A percentile compares a stretch with the other conserved stretches of the same genome.
phyloP scores from a whole-genome alignment of 2,888 invertebrate species.

The Stenodema calcarata region DNA sequence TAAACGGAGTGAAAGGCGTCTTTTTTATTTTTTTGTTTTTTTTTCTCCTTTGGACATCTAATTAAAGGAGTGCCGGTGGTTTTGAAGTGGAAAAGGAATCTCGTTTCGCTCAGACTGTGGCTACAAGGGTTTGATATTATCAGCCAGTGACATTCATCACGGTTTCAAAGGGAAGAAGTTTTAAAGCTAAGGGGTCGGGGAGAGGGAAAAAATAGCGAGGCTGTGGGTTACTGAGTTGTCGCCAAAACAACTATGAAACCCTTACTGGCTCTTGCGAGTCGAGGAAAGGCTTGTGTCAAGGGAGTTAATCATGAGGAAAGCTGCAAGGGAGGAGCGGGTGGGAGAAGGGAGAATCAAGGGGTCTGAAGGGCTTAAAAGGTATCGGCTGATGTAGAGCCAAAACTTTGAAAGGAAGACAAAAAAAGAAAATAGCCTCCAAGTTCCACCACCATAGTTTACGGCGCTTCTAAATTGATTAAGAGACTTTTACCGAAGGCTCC shows the following conservation, averaged over 20 bases:
- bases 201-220: background rate
- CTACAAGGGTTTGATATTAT: background rate
- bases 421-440: constrained; percentile 8
- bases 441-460: background rate
- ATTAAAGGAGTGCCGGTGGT: background rate
- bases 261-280: background rate
- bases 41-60: background rate
- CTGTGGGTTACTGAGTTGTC: background rate
- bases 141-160: background rate
- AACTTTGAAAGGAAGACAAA: constrained; percentile 9
- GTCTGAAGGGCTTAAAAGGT: background rate
- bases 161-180: background rate
- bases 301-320: constrained; percentile 2
- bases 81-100: background rate
- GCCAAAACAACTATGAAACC: background rate
- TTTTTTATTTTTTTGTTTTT: background rate
- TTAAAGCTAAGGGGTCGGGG: background rate
- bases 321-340: background rate
- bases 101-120: background rate
- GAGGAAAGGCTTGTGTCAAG: background rate
- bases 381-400: constrained; percentile 22
- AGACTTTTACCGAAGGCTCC: background rate
- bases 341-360: background rate
- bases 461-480: constrained; percentile 27
- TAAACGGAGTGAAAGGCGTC: background rate